A percentile compares a stretch with the other conserved stretches of the same genome.
These are phyloP conservation scores for Pangasius macronema DNA, from an alignment of 2,797 vertebrate species.

Conservation along the genomic window DNA sequence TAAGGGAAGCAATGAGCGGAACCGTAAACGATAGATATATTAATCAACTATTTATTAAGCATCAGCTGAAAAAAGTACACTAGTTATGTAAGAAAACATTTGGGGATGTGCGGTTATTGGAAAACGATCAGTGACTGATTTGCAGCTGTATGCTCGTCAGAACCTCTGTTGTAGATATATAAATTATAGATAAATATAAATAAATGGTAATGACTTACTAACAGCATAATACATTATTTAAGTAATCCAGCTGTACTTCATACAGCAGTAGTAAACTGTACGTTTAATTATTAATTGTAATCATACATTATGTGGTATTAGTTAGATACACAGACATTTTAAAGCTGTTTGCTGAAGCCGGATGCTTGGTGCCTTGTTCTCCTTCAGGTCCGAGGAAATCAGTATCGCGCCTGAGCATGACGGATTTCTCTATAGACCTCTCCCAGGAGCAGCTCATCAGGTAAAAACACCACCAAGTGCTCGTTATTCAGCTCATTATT, in stretches of 20 bases:
- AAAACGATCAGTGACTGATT: too few relatives aligned
- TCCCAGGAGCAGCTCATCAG: conserved; percentile 73
- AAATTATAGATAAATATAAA: background rate
- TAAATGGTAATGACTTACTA: background rate
- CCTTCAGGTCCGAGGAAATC: conserved; percentile 65
- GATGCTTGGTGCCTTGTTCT: background rate
- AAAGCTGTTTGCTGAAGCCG: background rate
- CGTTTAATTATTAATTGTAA: background rate
- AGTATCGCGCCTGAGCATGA: conserved; percentile 64
- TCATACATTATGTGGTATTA: background rate
- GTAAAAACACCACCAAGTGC: conserved; percentile 44
- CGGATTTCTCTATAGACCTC: conserved; percentile 68
- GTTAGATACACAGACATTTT: background rate
- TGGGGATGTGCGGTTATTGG: too few relatives aligned
- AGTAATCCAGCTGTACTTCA: background rate
- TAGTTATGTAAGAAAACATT: too few relatives aligned
- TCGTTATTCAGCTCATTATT: background rate
- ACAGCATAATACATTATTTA: background rate
- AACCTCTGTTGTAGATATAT: background rate
- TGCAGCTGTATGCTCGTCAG: too few relatives aligned
- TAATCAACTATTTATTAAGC: background rate
- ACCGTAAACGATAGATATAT: background rate
- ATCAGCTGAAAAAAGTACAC: background rate
- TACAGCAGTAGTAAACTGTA: background rate
- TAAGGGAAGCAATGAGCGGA: background rate